Evolutionary conservation across 2,888 invertebrate genomes (phyloP).

Genomic region (Eulithis testata): DNA sequence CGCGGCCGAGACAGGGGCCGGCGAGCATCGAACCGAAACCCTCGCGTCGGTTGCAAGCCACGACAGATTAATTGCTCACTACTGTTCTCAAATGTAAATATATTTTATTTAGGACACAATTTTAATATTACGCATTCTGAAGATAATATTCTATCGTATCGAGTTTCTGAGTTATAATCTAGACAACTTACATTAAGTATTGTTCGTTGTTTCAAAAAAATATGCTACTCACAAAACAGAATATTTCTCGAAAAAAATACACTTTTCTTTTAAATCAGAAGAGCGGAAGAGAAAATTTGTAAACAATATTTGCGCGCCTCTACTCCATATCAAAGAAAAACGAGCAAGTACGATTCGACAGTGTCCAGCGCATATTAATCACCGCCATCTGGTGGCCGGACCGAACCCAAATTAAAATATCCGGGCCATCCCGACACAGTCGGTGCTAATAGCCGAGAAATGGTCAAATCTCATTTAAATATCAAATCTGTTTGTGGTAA

Average conservation of each 20-base stretch:
- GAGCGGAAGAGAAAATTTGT: not conserved
- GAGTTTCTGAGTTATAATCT: no score
- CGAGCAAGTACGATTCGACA: constrained; percentile 53
- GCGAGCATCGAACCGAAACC: constrained; percentile 21
- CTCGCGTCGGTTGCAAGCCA: constrained; percentile 15
- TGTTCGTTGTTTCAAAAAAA: no score
- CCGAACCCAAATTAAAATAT: constrained; percentile 77
- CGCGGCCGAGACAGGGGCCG: constrained; percentile 16
- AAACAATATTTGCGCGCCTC: not conserved
- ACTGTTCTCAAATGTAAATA: constrained; percentile 10
- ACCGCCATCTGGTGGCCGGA: constrained; percentile 69
- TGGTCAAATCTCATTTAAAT: constrained; percentile 33
- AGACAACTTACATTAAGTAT: no score
- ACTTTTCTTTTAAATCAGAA: no score
- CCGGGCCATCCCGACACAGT: constrained; percentile 62
- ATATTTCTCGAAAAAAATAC: no score
- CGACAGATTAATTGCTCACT: constrained; percentile 23
- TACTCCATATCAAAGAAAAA: constrained; percentile 40
- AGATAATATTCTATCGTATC: no score
- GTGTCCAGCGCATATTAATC: constrained; percentile 80
- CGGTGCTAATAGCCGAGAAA: constrained; percentile 63
- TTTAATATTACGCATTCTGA: not conserved
- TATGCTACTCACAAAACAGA: no score
- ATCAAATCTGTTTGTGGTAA: constrained; percentile 30
- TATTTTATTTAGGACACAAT: constrained; percentile 11